Evolutionary conservation across 1,140 invertebrate genomes (phyloP).

Genomic region (Lethrus apterus): DNA sequence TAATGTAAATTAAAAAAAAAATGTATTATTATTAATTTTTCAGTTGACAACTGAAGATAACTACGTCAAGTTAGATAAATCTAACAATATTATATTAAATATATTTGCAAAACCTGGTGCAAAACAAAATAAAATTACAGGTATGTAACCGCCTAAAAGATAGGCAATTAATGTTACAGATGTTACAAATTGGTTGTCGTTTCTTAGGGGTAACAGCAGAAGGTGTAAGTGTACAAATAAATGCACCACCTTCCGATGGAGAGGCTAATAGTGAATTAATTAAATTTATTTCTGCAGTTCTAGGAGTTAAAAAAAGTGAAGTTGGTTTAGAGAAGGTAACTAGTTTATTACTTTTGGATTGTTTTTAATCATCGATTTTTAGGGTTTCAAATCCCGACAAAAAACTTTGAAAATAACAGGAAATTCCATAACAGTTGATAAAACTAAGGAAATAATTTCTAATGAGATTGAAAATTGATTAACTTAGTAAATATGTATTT

Average conservation of each 20-base stretch:
- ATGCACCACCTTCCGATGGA: constrained; percentile 65
- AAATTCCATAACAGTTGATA: constrained; percentile 31
- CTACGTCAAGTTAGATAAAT: constrained; percentile 49
- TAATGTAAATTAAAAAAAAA: too few species aligned
- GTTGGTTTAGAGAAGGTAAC: constrained; percentile 54
- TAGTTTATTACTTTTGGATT: not conserved
- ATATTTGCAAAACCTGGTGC: constrained; percentile 71
- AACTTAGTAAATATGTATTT: too few species aligned
- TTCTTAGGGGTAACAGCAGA: constrained; percentile 27
- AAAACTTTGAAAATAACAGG: constrained; percentile 43
- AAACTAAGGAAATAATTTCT: constrained; percentile 39
- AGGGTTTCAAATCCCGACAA: constrained; percentile 47
- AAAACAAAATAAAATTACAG: constrained; percentile 64
- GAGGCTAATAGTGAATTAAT: constrained; percentile 67
- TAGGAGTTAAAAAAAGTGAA: constrained; percentile 58
- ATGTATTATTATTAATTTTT: too few species aligned
- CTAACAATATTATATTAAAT: constrained; percentile 55
- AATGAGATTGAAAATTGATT: constrained; percentile 36
- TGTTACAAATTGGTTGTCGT: too few species aligned
- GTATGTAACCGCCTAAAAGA: constrained; percentile 38
- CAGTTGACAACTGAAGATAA: constrained; percentile 30
- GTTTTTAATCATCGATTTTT: constrained; percentile 15
- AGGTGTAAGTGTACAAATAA: constrained; percentile 53
- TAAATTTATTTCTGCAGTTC: constrained; percentile 56
- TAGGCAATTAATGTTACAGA: too few species aligned